A percentile compares a stretch with the other conserved stretches of the same genome.
phyloP scores from a whole-genome alignment of 2,888 invertebrate species.

The Conchocele bisecta region DNA sequence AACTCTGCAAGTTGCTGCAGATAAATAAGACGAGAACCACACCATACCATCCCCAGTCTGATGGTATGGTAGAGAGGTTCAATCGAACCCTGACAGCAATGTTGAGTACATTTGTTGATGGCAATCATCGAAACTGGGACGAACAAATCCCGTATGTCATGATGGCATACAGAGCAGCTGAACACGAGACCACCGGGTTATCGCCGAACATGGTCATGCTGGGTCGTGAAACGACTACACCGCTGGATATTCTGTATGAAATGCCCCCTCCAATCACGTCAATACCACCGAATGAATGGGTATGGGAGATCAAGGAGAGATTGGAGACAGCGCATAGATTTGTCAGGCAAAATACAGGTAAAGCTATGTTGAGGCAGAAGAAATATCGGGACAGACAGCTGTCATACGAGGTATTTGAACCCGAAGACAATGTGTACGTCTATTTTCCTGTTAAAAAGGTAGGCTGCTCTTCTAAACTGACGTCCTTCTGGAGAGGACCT shows the following conservation, averaged over 20 bases:
- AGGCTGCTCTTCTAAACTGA: slow-evolving; percentile 12
- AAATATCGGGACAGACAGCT: slow-evolving; percentile 17
- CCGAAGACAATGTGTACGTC: slow-evolving; percentile 16
- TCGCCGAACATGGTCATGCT: slow-evolving; percentile 32
- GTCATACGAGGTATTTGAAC: slow-evolving; percentile 6
- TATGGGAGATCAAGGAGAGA: slow-evolving; percentile 31
- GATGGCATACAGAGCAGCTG: slow-evolving; percentile 36
- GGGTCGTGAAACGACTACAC: slow-evolving; percentile 19
- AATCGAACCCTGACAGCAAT: slow-evolving; percentile 35
- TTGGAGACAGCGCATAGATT: slow-evolving; percentile 23
- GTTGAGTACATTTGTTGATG: slow-evolving; percentile 32
- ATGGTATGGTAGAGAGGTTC: slow-evolving; percentile 36
- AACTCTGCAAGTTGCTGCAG: slow-evolving; percentile 1
- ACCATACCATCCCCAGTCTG: slow-evolving; percentile 27
- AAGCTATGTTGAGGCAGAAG: slow-evolving; percentile 25
- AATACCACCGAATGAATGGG: slow-evolving; percentile 24
- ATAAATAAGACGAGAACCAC: slow-evolving; percentile 10
- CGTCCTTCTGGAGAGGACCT: slow-evolving; percentile 17
- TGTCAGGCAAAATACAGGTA: slow-evolving; percentile 11
- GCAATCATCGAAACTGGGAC: slow-evolving; percentile 47
- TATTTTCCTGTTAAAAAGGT: slow-evolving; percentile 11
- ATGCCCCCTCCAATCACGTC: slow-evolving; percentile 8
- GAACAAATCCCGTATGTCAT: slow-evolving; percentile 20
- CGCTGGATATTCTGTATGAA: slow-evolving; percentile 21
- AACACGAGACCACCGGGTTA: slow-evolving; percentile 34